Evolutionary conservation across 2,888 invertebrate species (phyloP).

Genomic region (Standfussiana lucernea): DNA sequence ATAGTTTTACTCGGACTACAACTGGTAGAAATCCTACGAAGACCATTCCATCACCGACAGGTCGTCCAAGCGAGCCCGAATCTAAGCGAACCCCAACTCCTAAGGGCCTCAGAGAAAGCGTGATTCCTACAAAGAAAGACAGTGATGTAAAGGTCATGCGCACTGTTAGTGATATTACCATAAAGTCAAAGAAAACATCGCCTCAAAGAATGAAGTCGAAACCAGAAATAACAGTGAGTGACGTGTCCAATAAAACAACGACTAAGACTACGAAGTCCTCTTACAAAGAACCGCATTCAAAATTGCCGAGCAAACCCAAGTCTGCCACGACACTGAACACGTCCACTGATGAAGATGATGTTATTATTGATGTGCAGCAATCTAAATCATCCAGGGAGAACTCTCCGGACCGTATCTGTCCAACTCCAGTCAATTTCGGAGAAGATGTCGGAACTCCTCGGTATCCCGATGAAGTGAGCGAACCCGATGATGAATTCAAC

Average conservation of each 20-base stretch:
- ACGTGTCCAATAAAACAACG: slow-evolving; percentile 78
- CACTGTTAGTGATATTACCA: slow-evolving; percentile 90
- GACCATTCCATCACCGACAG: slow-evolving; percentile 67
- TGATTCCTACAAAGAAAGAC: slow-evolving; percentile 81
- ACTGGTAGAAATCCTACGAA: slow-evolving; percentile 75
- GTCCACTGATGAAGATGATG: slow-evolving; percentile 89
- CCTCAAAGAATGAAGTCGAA: slow-evolving; percentile 87
- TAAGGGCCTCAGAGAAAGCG: slow-evolving; percentile 81
- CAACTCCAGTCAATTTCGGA: slow-evolving; percentile 91
- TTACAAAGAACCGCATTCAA: slow-evolving; percentile 79
- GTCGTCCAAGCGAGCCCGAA: slow-evolving; percentile 78
- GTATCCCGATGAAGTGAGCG: slow-evolving; percentile 94
- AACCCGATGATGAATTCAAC: slow-evolving; percentile 93
- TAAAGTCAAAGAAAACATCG: slow-evolving; percentile 86
- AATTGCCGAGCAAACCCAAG: slow-evolving; percentile 84
- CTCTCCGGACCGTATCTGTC: slow-evolving; percentile 93
- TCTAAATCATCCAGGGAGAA: slow-evolving; percentile 94
- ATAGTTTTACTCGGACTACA: slow-evolving; percentile 74
- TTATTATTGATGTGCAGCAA: slow-evolving; percentile 93
- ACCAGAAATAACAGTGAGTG: slow-evolving; percentile 87
- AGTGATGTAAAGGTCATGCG: slow-evolving; percentile 87
- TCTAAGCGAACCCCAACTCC: slow-evolving; percentile 79
- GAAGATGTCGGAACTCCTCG: slow-evolving; percentile 92
- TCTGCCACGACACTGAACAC: slow-evolving; percentile 89
- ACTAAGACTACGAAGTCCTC: slow-evolving; percentile 77